phyloP scores from a whole-genome alignment of 2,113 vertebrate species.

The Odocoileus virginianus region DNA sequence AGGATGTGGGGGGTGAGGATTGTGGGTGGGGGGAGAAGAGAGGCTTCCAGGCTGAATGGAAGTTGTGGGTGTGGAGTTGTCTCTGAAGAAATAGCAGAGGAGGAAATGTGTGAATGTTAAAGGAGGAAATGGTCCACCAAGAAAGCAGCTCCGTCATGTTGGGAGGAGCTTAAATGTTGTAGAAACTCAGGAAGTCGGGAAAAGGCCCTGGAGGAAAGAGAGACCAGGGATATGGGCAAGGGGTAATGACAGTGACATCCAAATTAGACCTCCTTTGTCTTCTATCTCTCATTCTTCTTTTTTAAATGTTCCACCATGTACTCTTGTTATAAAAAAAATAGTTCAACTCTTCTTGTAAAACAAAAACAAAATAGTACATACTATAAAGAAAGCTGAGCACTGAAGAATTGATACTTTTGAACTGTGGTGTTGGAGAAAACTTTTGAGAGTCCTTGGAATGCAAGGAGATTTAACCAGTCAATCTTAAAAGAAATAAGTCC shows the following conservation, averaged over 20 bases:
- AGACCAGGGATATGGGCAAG: too few species aligned
- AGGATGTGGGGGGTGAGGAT: background rate
- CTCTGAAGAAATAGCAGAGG: background rate
- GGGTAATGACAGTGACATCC: background rate
- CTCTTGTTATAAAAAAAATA: conserved; percentile 97
- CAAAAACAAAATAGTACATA: conserved; percentile 84
- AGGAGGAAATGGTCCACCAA: background rate
- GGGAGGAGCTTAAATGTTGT: background rate
- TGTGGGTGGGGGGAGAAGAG: background rate
- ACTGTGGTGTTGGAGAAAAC: background rate
- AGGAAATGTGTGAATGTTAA: background rate
- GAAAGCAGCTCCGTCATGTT: background rate
- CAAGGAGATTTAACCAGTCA: background rate
- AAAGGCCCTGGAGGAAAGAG: background rate
- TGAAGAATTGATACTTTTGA: background rate
- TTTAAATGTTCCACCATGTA: conserved; percentile 87
- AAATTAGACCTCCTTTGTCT: background rate
- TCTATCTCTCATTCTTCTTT: background rate
- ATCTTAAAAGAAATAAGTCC: background rate
- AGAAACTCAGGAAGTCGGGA: background rate
- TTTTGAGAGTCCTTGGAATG: background rate
- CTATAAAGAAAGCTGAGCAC: background rate
- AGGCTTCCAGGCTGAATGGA: background rate
- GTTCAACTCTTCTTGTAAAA: conserved; percentile 92
- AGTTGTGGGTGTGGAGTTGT: background rate